A percentile compares a stretch with the other conserved stretches of the same genome.
Evolutionary conservation across 2,797 vertebrate genomes (phyloP).

Genomic region (Coranthus polyacanthus): DNA sequence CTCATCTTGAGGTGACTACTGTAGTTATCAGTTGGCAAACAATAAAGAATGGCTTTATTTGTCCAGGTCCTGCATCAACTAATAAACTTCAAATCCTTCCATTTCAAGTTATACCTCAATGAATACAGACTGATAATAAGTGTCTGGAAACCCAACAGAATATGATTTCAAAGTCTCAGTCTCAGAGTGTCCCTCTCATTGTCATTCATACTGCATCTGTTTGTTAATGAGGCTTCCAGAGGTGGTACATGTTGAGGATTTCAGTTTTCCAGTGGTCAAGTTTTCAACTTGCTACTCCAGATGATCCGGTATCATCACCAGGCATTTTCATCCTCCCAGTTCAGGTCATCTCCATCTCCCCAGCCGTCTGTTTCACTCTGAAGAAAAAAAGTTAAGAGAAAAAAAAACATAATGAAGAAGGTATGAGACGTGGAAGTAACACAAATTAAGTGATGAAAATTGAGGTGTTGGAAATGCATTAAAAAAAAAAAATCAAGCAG

Average conservation of each 20-base stretch:
- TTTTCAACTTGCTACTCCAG: constrained; percentile 34
- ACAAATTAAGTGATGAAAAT: background rate
- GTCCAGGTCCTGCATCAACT: constrained; percentile 44
- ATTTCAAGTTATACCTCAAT: constrained; percentile 25
- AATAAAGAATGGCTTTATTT: constrained; percentile 49
- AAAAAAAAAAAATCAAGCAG: no score
- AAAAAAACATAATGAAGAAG: background rate
- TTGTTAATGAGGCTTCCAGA: constrained; percentile 16
- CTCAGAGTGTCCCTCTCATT: constrained; percentile 8
- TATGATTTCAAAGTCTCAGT: constrained; percentile 14
- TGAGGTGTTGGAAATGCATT: background rate
- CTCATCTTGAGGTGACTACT: constrained; percentile 22
- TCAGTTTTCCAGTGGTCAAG: constrained; percentile 28
- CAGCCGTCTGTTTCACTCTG: constrained; percentile 93
- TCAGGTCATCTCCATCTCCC: constrained; percentile 92
- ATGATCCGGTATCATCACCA: constrained; percentile 83
- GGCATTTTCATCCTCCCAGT: constrained; percentile 91
- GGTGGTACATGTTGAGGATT: constrained; percentile 13
- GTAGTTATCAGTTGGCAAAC: constrained; percentile 61
- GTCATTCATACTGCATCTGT: constrained; percentile 36
- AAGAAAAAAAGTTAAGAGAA: constrained; percentile 20
- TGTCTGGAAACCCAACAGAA: constrained; percentile 12
- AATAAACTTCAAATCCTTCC: constrained; percentile 23
- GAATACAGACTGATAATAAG: constrained; percentile 28
- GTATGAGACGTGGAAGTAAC: background rate